Conservation (phyloP, 2,113 vertebrate species). For the Myotis brandtii region DNA sequence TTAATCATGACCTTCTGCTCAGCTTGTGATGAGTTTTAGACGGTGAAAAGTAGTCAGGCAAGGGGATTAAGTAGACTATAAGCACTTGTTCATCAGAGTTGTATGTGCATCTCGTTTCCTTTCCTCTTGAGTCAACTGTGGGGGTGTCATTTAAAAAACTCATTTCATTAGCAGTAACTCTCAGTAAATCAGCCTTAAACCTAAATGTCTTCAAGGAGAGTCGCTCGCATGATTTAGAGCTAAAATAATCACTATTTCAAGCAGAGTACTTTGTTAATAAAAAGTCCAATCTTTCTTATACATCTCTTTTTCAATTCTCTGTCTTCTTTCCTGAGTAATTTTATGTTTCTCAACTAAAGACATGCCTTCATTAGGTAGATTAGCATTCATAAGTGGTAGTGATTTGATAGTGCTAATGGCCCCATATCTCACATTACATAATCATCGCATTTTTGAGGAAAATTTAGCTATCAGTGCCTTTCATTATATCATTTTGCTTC, state of each 20-base stretch:
- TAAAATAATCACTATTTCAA: conserved; percentile 56
- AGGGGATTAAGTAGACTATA: background rate
- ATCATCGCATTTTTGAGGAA: conserved; percentile 62
- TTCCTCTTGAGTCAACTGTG: background rate
- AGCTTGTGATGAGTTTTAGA: background rate
- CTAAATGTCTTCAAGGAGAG: conserved; percentile 35
- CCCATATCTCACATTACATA: background rate
- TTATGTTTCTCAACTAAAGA: conserved; percentile 18
- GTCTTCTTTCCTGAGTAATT: conserved; percentile 23
- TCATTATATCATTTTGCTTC: conserved; percentile 45
- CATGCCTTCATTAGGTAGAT: conserved; percentile 46
- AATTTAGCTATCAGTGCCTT: conserved; percentile 30
- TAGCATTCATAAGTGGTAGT: conserved; percentile 5
- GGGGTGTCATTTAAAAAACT: conserved; percentile 50
- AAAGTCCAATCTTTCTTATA: background rate
- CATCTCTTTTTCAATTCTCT: conserved; percentile 16
- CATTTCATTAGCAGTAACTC: conserved; percentile 1
- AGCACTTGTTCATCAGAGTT: background rate
- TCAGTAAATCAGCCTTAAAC: conserved; percentile 28
- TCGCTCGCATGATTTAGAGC: background rate
- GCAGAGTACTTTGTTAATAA: conserved; percentile 4
- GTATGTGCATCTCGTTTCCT: background rate
- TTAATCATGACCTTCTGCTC: background rate
- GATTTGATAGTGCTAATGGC: conserved; percentile 34
- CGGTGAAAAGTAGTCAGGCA: background rate